These are phyloP conservation scores for Pristis pectinata DNA, from an alignment of 2,797 vertebrate species.

Conservation along the genomic window DNA sequence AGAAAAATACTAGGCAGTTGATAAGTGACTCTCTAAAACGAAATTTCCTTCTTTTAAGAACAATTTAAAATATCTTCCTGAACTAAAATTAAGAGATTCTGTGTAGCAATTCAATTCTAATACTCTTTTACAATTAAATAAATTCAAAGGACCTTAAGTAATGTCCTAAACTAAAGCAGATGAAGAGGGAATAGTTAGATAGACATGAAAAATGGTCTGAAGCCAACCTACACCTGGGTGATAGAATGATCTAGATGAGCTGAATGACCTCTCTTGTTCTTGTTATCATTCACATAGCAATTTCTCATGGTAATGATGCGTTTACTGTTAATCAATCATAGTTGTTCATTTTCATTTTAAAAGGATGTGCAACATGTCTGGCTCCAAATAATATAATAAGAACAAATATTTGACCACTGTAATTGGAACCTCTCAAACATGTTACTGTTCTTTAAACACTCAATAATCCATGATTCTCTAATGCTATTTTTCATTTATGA, in stretches of 20 bases:
- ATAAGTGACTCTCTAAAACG: background rate
- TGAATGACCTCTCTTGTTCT: background rate
- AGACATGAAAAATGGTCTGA: constrained; percentile 10
- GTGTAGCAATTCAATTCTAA: background rate
- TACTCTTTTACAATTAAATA: background rate
- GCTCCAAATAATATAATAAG: background rate
- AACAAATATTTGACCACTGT: background rate
- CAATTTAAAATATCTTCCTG: background rate
- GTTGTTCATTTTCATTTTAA: constrained; percentile 14
- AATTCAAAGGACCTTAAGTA: background rate
- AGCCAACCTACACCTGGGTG: constrained; percentile 1
- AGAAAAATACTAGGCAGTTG: background rate
- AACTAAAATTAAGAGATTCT: background rate
- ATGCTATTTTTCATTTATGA: background rate
- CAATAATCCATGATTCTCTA: background rate
- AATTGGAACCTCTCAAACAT: background rate
- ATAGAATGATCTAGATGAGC: background rate
- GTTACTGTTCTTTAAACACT: constrained; percentile 20
- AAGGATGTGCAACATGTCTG: background rate
- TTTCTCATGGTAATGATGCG: constrained; percentile 24
- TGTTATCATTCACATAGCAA: constrained; percentile 10
- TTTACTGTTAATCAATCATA: constrained; percentile 28
- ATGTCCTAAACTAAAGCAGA: background rate
- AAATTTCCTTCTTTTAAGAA: background rate
- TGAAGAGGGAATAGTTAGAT: background rate